Evolutionary conservation across 2,888 invertebrate genomes (phyloP), one percentile per base, ranked within the genome.

Genomic region (Brenthis ino): DNA sequence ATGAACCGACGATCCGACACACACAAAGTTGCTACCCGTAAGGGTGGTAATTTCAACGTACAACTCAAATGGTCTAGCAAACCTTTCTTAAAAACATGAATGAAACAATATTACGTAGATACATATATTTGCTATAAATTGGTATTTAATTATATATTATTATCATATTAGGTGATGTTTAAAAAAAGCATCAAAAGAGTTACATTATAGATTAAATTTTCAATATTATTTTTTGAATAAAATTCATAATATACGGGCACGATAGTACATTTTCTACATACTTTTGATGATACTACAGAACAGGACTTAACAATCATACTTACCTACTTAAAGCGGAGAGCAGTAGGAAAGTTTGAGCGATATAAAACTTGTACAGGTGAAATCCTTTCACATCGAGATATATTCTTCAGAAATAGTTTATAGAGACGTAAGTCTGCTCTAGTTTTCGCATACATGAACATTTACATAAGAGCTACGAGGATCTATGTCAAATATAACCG

Each of bases 1-100:
- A 91, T 90, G 90, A 89, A 89, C 83, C 81, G 80, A 81, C 81
- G 89, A 89, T 88, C 83, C 81, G 79, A 83, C 84, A 82, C 84
- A 85, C 84, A 83, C 80, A 80, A 78, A 80, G 74, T 76, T 77
- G 76, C 76, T 77, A 78, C 73, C 76, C 79, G 79, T 82, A 80
- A 80, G 81, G 82, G 79, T 81, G 79, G 73, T 53, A 37, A 56
- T 57, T 65, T 24, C 12, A 65, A 64, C 51, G 63, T 67, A 68
- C 51, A 1, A n/a, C 16, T 14, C 20, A 61, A 55, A 63, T 65
- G 50, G 51, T 55, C 28, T 58, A 51, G 57, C 58, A 51, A 48
- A 69, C 53, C 47, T 50, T 60, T 33, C 54, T 11, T 51, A 43
- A 43, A 43, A 11, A 43, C 11, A 43, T 43, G 37, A 43, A 43